A percentile compares a stretch with the other conserved stretches of the same genome.
Conservation (phyloP, 2,113 vertebrate genomes). For the Notothenia rossii region DNA sequence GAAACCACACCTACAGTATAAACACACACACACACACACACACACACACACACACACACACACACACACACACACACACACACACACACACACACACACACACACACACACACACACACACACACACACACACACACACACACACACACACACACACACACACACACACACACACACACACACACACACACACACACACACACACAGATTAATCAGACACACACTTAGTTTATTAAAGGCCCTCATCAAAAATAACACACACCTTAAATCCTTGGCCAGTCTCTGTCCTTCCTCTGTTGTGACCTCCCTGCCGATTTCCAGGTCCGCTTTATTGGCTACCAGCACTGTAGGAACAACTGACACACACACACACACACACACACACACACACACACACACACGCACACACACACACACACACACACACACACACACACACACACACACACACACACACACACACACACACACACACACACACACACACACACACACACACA, state of each 20-base stretch:
- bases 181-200: too few relatives aligned
- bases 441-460: conserved; percentile 32
- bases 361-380: conserved; percentile 38
- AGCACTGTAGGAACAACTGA: conserved; percentile 68
- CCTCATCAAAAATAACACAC: background rate
- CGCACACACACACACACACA: background rate
- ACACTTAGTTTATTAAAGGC: too few relatives aligned
- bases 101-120: too few relatives aligned
- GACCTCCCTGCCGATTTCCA: conserved; percentile 75
- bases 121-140: too few relatives aligned
- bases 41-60: too few relatives aligned
- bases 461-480: conserved; percentile 38
- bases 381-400: conserved; percentile 18
- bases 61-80: too few relatives aligned
- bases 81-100: too few relatives aligned
- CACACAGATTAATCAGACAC: too few relatives aligned
- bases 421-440: conserved; percentile 8
- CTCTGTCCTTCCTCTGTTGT: conserved; percentile 73
- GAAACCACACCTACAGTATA: conserved; percentile 55
- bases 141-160: too few relatives aligned
- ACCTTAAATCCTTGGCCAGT: conserved; percentile 74
- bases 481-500: conserved; percentile 16
- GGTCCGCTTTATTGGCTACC: conserved; percentile 71
- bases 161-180: too few relatives aligned
- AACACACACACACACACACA: too few relatives aligned